Percentiles rank a stretch among this genome's conserved stretches.
These are phyloP conservation scores for Paragorgia papillata DNA, from an alignment of 92 coral and sea anemone genomes.

Conservation along the genomic window DNA sequence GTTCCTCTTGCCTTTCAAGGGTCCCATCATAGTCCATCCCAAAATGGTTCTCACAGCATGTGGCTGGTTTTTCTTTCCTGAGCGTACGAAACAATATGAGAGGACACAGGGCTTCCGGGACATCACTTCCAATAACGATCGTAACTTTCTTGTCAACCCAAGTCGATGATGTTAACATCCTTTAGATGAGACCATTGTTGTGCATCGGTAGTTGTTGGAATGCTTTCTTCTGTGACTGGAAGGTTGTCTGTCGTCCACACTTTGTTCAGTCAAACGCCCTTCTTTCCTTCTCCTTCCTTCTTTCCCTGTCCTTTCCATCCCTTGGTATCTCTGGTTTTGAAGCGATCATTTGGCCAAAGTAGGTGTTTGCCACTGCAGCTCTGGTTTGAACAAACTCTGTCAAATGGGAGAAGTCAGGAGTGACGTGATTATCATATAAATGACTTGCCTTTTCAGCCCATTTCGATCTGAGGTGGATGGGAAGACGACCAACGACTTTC, in stretches of 20 bases:
- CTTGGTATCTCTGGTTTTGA: too few relatives aligned
- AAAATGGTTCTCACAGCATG: conserved; percentile 44
- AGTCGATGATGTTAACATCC: conserved; percentile 43
- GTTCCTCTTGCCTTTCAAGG: conserved; percentile 43
- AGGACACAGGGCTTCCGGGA: conserved; percentile 56
- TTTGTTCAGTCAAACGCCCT: conserved; percentile 46
- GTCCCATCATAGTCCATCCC: conserved; percentile 52
- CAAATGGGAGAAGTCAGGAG: conserved; percentile 41
- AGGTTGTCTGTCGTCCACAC: conserved; percentile 56
- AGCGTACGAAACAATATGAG: conserved; percentile 36
- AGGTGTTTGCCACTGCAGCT: too few relatives aligned
- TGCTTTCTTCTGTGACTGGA: conserved; percentile 36
- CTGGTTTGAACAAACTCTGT: conserved; percentile 43
- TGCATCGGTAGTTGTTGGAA: conserved; percentile 54
- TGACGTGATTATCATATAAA: conserved; percentile 34
- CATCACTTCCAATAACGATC: conserved; percentile 52
- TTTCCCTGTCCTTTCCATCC: background rate
- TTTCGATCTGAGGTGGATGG: conserved; percentile 46
- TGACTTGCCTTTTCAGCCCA: conserved; percentile 64
- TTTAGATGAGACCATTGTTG: conserved; percentile 54
- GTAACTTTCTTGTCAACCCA: conserved; percentile 50
- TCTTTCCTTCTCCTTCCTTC: conserved; percentile 1
- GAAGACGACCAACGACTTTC: conserved; percentile 55
- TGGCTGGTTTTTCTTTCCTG: conserved; percentile 35
- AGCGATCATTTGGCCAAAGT: conserved; percentile 28